Evolutionary conservation across 2,888 invertebrate genomes (phyloP).

Genomic region (Anaspis maculata): DNA sequence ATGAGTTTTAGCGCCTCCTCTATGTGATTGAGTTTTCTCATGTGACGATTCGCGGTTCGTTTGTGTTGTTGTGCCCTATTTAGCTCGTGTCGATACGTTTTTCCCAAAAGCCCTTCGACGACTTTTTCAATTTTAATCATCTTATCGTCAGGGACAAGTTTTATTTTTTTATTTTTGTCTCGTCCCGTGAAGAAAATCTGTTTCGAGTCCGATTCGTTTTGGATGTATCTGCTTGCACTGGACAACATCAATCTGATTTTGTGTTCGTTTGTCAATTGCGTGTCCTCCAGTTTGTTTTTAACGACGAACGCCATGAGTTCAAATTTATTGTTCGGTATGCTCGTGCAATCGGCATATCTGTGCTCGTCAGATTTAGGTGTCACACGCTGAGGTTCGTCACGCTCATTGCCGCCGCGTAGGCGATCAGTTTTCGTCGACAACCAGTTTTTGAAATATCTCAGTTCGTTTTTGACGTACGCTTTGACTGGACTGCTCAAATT

Average conservation of each 20-base stretch:
- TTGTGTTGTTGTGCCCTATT: no score
- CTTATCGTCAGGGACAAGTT: conserved; percentile 1
- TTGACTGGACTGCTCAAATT: not conserved
- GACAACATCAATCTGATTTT: no score
- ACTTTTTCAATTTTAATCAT: conserved; percentile 1
- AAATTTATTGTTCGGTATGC: not conserved
- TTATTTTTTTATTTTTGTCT: not conserved
- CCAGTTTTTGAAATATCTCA: not conserved
- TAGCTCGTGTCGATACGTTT: no score
- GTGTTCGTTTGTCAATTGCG: no score
- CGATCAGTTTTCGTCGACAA: not conserved
- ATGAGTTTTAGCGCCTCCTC: conserved; percentile 1
- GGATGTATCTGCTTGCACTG: not conserved
- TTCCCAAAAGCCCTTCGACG: conserved; percentile 1
- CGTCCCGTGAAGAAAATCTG: conserved; percentile 4
- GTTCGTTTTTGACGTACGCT: conserved; percentile 1
- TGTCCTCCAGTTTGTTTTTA: not conserved
- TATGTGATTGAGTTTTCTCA: not conserved
- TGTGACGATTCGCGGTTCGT: not conserved
- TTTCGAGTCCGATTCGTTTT: not conserved
- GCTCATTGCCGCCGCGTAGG: not conserved
- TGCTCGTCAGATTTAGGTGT: conserved; percentile 4
- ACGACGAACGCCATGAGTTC: conserved; percentile 2
- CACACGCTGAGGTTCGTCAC: not conserved
- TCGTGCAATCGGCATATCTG: conserved; percentile 4